Evolutionary conservation across 2,888 invertebrate species (phyloP), one percentile per base, ranked within the genome.

Genomic region (Xestia xanthographa): DNA sequence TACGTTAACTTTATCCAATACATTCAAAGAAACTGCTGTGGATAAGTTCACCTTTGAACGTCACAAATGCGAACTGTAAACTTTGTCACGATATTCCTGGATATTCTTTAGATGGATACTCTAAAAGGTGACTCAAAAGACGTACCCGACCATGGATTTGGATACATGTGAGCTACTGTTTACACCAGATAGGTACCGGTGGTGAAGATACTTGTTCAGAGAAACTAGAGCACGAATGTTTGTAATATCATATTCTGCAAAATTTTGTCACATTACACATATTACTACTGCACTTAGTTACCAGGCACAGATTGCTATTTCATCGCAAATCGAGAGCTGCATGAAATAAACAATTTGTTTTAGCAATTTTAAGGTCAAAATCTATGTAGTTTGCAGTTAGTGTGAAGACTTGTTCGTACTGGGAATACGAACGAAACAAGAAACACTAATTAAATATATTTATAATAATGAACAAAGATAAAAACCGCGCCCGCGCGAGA

Each of bases 81-180:
- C 17, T 72, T 60, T 45, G 48, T 56, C 41, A 34, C 22, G 72
- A 82, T 67, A 66, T n/a, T 81, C 60, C 45, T 56, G 60, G 53
- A 29, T 48, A 66, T 60, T 38, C 56, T 66, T 14, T 45, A 34
- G 34, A 41, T 34, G 34, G 29, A 12, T 41, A 29, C 22, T 80
- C 20, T 20, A 66, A 41, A 65, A 69, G 45, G 38, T 22, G n/a
- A 17, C 22, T 69, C 53, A n/a, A 56, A 69, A 45, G 12, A 45
- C 38, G 29, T 26, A 66, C n/a, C n/a, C 29, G n/a, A 26, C 53
- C 45, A 65, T 45, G 20, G 63, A 50, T 29, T 60, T 45, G 20
- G 63, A 50, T 29, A 22, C n/a, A 48, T 38, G 22, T 43, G 58
- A 29, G 50, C 20, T 38, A 65, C 22, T 50, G 53, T 75, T 56